A percentile compares a stretch with the other conserved stretches of the same genome.
phyloP scores from a whole-genome alignment of 1,140 invertebrate species.

The Araneus ventricosus region DNA sequence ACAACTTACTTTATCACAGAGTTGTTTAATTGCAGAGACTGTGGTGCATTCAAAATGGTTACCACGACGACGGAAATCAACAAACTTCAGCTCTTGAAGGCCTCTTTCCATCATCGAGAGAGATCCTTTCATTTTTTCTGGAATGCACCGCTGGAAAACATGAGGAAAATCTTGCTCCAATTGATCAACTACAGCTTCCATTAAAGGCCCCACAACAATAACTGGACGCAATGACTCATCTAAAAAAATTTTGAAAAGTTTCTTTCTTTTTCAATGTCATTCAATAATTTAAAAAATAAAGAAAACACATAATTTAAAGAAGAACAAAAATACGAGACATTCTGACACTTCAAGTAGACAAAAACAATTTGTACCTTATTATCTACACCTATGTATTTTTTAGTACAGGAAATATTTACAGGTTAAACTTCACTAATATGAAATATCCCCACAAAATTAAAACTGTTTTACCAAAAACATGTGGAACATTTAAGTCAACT shows the following conservation, averaged over 20 bases:
- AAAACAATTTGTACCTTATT: too few species aligned
- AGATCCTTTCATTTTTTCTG: constrained; percentile 87
- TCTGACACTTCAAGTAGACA: too few species aligned
- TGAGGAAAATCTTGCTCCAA: constrained; percentile 91
- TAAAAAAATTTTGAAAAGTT: constrained; percentile 78
- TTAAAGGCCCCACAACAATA: constrained; percentile 92
- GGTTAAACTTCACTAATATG: too few species aligned
- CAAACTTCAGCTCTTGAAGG: constrained; percentile 87
- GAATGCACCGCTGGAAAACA: constrained; percentile 89
- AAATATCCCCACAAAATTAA: too few species aligned
- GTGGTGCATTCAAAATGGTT: constrained; percentile 93
- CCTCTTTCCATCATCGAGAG: constrained; percentile 89
- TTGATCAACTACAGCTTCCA: constrained; percentile 93
- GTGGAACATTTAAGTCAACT: too few species aligned
- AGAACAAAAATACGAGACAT: too few species aligned
- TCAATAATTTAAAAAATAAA: too few species aligned
- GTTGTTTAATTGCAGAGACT: constrained; percentile 89
- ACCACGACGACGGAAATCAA: constrained; percentile 92
- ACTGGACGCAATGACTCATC: constrained; percentile 94
- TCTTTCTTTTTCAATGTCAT: too few species aligned
- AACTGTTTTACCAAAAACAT: too few species aligned
- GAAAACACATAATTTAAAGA: too few species aligned
- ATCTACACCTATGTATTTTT: too few species aligned
- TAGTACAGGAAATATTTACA: too few species aligned
- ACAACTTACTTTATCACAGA: constrained; percentile 89